phyloP scores from a whole-genome alignment of 2,888 invertebrate genomes.

The Agrotis clavis region DNA sequence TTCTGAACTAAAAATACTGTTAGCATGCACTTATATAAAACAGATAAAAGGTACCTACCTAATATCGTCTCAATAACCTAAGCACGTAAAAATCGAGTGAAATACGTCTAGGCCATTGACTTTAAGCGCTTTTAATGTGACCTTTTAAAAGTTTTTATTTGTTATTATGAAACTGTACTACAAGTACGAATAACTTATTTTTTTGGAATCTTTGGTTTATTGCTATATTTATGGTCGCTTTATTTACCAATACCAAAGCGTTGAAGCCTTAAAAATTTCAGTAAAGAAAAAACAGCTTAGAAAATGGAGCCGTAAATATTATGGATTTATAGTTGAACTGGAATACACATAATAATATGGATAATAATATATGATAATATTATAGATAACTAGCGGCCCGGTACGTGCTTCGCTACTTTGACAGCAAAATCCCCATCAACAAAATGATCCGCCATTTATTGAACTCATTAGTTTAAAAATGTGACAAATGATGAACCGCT shows the following conservation, averaged over 20 bases:
- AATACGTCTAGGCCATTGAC: constrained; percentile 14
- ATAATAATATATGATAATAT: no score
- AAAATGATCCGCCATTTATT: no score
- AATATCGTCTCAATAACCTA: constrained; percentile 6
- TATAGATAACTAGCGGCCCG: no score
- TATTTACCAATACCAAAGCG: not conserved
- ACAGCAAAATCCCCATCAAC: no score
- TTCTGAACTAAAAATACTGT: not conserved
- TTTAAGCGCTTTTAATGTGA: constrained; percentile 6
- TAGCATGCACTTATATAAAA: constrained; percentile 11
- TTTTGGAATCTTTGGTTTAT: not conserved
- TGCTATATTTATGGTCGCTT: not conserved
- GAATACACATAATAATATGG: not conserved
- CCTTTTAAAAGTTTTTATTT: not conserved
- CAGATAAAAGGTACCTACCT: not conserved
- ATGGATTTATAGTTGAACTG: not conserved
- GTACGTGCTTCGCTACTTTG: no score
- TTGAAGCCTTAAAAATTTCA: not conserved
- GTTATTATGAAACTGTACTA: no score
- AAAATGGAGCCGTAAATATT: not conserved
- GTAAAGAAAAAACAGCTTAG: not conserved
- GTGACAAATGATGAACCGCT: no score
- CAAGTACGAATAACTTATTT: no score
- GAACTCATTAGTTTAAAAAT: no score
- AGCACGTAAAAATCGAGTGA: constrained; percentile 39